These are phyloP conservation scores for Apteryx mantelli DNA, from an alignment of 2,113 vertebrate species.

Conservation along the genomic window DNA sequence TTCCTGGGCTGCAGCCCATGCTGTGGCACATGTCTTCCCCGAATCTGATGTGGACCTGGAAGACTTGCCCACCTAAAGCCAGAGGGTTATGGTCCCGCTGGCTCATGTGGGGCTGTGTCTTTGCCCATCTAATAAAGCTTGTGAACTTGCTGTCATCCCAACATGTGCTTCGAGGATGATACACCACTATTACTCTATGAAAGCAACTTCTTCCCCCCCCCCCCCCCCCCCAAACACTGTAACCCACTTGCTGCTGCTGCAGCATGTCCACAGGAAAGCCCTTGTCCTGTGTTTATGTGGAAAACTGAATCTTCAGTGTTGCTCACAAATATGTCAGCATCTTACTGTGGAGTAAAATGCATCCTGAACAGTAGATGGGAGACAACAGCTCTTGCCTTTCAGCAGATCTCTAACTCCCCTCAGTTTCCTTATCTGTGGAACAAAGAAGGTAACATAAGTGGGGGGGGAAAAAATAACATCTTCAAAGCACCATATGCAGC, in stretches of 20 bases:
- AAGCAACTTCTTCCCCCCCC: not conserved
- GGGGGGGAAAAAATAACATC: not conserved
- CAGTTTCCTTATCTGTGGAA: not conserved
- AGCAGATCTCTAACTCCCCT: not conserved
- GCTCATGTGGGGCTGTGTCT: not conserved
- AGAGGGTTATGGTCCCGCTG: rapidly evolving
- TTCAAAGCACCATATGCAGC: rapidly evolving
- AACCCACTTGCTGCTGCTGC: not conserved
- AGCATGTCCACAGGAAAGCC: not conserved
- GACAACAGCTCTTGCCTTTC: not conserved
- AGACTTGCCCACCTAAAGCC: not conserved
- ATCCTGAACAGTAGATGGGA: not conserved
- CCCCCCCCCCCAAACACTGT: rapidly evolving
- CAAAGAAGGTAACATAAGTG: not conserved
- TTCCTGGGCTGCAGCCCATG: not conserved
- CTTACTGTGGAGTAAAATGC: not conserved
- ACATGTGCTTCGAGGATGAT: not conserved
- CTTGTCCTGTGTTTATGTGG: not conserved
- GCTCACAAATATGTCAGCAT: not conserved
- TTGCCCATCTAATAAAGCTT: conserved; percentile 39
- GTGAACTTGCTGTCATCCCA: not conserved
- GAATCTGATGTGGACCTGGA: not conserved
- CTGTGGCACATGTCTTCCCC: not conserved
- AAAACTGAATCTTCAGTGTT: not conserved
- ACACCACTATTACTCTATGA: not conserved